Percentiles rank a stretch among this genome's conserved stretches.
Conservation (phyloP, 2,888 invertebrate species). For the Agrypnus murinus region DNA sequence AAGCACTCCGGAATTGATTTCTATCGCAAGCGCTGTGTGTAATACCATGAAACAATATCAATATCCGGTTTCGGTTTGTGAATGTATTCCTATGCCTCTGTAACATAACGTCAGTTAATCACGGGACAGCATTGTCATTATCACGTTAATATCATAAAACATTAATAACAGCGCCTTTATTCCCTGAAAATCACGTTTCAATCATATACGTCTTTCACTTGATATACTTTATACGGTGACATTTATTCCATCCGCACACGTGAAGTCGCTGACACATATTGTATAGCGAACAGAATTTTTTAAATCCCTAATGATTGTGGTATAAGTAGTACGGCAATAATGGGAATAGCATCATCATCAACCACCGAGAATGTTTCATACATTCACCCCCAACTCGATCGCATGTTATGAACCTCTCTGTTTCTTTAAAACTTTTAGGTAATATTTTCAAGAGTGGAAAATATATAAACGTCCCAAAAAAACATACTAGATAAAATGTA, state of each 20-base stretch:
- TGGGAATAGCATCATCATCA: slow-evolving; percentile 2
- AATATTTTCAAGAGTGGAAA: neutral
- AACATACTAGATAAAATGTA: too few relatives aligned
- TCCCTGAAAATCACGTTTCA: neutral
- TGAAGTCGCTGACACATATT: neutral
- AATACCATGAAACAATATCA: slow-evolving; percentile 6
- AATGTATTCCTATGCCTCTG: neutral
- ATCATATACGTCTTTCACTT: neutral
- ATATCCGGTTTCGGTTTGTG: neutral
- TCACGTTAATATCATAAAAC: neutral
- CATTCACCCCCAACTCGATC: neutral
- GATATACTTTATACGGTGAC: neutral
- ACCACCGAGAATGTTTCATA: neutral
- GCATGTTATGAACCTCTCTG: neutral
- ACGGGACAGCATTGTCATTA: neutral
- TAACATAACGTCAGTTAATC: neutral
- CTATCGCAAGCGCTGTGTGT: slow-evolving; percentile 17
- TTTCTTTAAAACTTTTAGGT: neutral
- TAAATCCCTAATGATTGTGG: neutral
- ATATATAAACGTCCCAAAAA: too few relatives aligned
- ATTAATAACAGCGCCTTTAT: neutral
- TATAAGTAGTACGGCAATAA: neutral
- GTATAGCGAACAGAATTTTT: neutral
- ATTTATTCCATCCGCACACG: slow-evolving; percentile 3
- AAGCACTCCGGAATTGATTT: slow-evolving; percentile 16